Base-by-base conservation (phyloP, 2,888 invertebrate genomes). In the Cheilosia pagana region DNA sequence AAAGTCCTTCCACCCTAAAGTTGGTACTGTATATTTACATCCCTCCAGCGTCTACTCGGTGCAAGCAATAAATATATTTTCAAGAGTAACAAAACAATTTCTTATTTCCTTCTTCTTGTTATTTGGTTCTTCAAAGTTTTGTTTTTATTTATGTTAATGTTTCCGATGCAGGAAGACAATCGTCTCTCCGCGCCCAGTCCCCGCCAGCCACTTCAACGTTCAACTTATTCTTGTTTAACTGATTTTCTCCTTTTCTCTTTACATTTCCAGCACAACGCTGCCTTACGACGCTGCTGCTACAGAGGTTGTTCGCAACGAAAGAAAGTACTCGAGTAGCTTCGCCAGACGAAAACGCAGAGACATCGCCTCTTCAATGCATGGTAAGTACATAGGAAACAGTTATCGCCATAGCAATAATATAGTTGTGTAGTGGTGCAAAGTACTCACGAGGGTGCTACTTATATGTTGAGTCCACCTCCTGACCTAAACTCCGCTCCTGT, bases 281-380 rank as follows among this genome's bases (percentile, higher is more conserved):
- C 70, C 83, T 65, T 81, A 79, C 52, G 63, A 81, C 43, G 63
- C 43, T 55, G 53, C 63, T 31, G 45, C 59, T 41, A 39, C 77
- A 62, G 60, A 85, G 65, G 75, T 85, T 59, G 74, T 85, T 23
- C 74, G 68, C 43, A 85, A 85, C 57, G 85, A 85, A 71, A 81
- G 85, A 59, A 85, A 85, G 75, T 85, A 85, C 81, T 85, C 85
- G 60, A 83, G 83, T 39, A 77, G 74, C 81, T 87, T 79, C 60
- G 83, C 71, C 67, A 81, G 88, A 67, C 88, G 91, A 59, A 79
- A 87, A 57, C 90, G 90, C 59, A 86, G 91, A 63, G 91, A 91
- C 83, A 90, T 90, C 35, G 87, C 88, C 71, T 89, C 91, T 60
- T 89, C 91, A 62, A 90, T 91, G 90, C 91, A 91, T 78, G 90